Evolutionary conservation across 2,888 invertebrate genomes (phyloP), one percentile per base, ranked within the genome.

Genomic region (Oscheius sp.): DNA sequence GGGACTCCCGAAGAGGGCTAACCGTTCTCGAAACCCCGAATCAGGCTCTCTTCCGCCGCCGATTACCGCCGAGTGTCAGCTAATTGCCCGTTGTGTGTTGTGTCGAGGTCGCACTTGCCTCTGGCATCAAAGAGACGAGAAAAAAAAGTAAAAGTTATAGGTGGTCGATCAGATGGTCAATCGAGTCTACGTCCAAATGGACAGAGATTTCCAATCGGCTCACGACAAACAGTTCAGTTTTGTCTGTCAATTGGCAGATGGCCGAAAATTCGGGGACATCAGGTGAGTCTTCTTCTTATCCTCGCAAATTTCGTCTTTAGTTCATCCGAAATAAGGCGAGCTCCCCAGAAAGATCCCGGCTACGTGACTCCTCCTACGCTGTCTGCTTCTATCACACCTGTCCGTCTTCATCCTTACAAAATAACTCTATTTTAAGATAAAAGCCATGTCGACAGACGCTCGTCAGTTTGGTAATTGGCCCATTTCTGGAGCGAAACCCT

Each of bases 181-280:
- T 74, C 79, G 86, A 56, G 84, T 88, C 7, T 88, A 88, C 77
- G 87, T 88, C 41, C 88, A 88, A 76, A 87, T 86, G 84, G 88
- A 88, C 76, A 87, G 86, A 73, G 82, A 85, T 64, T 85, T 86
- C 13, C 88, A 88, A 58, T 86, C 85, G 6, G 76, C 77, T 0
- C 76, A 78, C 63, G 88, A 88, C 75, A 79, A 82, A 64, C 86
- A 88, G 73, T 88, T 85, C 75, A 79, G 85, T 16, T 88, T 88
- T 75, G 83, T 88, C 23, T 88, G 88, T 76, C 84, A 85, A 55
- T 73, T 85, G 58, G 82, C 83, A 13, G 79, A 79, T 53, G 75
- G 75, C 18, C 41, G 72, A 55, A 78, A 76, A 69, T 18, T n/a
- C 16, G 59, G 45, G 12, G 63, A 63, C 7, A 58, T 41, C 6